phyloP scores from a whole-genome alignment of 2,113 vertebrate species.

The Hucho hucho region DNA sequence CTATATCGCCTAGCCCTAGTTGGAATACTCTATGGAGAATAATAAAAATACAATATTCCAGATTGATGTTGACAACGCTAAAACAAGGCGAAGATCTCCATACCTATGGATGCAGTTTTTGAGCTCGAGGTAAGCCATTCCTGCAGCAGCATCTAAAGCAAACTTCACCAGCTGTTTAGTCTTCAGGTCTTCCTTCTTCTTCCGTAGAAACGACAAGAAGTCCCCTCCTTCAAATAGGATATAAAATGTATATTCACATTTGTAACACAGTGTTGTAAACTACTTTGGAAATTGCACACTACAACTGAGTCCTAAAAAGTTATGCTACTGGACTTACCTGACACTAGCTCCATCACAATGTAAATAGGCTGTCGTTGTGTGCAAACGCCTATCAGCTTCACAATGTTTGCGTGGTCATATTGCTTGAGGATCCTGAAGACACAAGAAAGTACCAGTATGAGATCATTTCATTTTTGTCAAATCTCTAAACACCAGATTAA shows the following conservation, averaged over 20 bases:
- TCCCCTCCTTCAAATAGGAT: constrained; percentile 82
- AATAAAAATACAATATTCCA: no score
- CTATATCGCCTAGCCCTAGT: no score
- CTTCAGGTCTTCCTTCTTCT: constrained; percentile 96
- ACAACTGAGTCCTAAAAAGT: no score
- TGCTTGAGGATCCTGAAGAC: constrained; percentile 94
- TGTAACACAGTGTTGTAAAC: not conserved
- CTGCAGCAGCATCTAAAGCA: constrained; percentile 87
- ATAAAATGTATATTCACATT: not conserved
- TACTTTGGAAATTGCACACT: not conserved
- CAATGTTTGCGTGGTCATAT: constrained; percentile 97
- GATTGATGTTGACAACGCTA: not conserved
- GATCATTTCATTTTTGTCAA: not conserved
- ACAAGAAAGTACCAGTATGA: constrained; percentile 28
- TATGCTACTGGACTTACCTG: constrained; percentile 75
- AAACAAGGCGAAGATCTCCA: not conserved
- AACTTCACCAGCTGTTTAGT: constrained; percentile 91
- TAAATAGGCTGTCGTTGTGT: constrained; percentile 97
- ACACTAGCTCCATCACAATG: constrained; percentile 97
- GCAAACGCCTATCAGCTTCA: constrained; percentile 96
- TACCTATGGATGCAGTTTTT: constrained; percentile 98
- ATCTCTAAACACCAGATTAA: not conserved
- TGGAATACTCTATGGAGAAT: no score
- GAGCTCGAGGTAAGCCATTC: constrained; percentile 93
- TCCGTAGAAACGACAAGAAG: constrained; percentile 94